Base-by-base conservation (phyloP, 2,113 vertebrate genomes). In the Catharus fuscescens region DNA sequence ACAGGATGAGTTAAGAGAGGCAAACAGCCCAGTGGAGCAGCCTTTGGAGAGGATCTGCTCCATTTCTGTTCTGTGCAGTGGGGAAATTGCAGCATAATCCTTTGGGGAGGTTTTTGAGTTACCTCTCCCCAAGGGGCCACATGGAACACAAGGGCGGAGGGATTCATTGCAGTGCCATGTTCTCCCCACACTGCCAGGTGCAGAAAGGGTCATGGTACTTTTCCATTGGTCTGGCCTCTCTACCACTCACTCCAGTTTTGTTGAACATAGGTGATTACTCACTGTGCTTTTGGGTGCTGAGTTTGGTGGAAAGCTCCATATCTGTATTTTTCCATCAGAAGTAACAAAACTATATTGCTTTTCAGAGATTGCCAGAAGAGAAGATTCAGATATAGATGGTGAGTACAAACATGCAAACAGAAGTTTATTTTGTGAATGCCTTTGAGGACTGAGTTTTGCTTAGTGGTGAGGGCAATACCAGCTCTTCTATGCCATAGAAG, bases 291-390 rank as follows among this genome's bases (percentile, higher is more conserved):
- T 52, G 67, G 17, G 44, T 42, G 38, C 34, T 78, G 56, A 25
- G 47, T 40, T 11, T 31, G n/a, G 25, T 36, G 25, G 19, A 9
- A 52, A 84, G 48, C 15, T 59, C 59, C 8, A 2, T 21, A 25
- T 18, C 40, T 45, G 32, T 48, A 28, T 29, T 70, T 87, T 83
- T 61, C 34, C 19, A 60, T 53, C 10, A 66, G n/a, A 80, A 86
- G 23, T 74, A 93, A 91, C 23, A 59, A 50, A 87, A 60, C 14
- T 32, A 1, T 59, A 31, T 92, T 97, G 34, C 45, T 84, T 97
- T 95, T 76, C 88, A 95, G 96, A 94, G 78, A 50, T 96, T 18
- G 25, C 50, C 40, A 69, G 66, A 66, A 76, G 62, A 96, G 80
- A 94, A 56, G 92, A 80, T 42, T 70, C 87, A 69, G 10, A 48